Evolutionary conservation across 2,888 invertebrate genomes (phyloP), one percentile per base, ranked within the genome.

Genomic region (Frankliniella intonsa): DNA sequence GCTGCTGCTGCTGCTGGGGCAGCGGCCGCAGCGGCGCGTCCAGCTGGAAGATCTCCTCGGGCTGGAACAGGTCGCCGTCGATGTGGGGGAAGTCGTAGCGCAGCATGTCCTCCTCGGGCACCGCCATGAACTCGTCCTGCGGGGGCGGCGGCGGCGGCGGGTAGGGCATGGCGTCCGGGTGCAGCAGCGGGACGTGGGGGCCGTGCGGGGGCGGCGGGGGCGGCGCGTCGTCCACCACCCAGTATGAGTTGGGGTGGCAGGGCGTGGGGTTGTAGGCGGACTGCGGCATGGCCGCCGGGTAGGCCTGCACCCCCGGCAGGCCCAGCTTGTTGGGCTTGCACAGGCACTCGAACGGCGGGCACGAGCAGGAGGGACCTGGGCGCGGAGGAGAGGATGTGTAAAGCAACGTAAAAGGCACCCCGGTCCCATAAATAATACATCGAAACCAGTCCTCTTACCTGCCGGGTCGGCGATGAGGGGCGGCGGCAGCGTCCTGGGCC

Each of bases 21-120:
- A 81, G n/a, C 50, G 92, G 88, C 85, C 93, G 89, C 69, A 94
- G 90, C 0, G 94, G 94, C 86, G 94, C 93, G 86, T 94, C 94
- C 83, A 94, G 87, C 86, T 94, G 93, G 87, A 94, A 94, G 84
- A 94, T 94, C 87, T 94, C 94, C 86, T 94, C 94, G 0, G 94
- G 93, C 86, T 93, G 93, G 86, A 94, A 94, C 50, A 93, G 89
- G 85, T 94, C 93, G 79, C 91, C 90, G 0, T 91, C 89, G 80
- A 92, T 89, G 0, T 90, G 88, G 0, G 90, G 89, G 82, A 92
- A 91, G 85, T 93, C 93, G 88, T 91, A 92, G 80, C 88, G 81
- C 76, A 38, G 81, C 50, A 49, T 62, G 76, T 49, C 65, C 69
- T 69, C 76, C 50, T 65, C 69, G 69, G 27, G 81, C 76, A 69